These are phyloP conservation scores for Ciconia boyciana DNA, from an alignment of 2,113 vertebrate genomes.

Conservation along the genomic window DNA sequence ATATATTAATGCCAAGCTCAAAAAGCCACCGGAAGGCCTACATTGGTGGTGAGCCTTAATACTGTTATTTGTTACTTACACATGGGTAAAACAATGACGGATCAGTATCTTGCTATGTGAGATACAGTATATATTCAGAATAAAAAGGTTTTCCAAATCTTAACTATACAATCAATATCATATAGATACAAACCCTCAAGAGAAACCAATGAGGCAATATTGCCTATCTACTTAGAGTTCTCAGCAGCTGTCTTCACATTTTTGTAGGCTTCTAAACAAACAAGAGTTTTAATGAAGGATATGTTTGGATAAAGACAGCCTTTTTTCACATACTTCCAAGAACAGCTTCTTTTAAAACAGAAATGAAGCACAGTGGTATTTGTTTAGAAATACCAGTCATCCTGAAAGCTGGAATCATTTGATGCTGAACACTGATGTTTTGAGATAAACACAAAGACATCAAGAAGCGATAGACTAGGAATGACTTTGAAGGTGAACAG, in stretches of 20 bases:
- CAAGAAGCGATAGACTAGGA: neutral
- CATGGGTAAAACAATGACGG: neutral
- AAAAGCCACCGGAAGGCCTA: neutral
- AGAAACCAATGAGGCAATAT: neutral
- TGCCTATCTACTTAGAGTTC: neutral
- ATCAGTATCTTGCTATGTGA: neutral
- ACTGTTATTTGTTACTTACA: neutral
- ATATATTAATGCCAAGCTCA: neutral
- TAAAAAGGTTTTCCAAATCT: neutral
- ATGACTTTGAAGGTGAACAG: neutral
- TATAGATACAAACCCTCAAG: neutral
- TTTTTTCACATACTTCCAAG: neutral
- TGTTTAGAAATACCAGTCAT: neutral
- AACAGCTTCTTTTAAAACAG: neutral
- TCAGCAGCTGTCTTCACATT: neutral
- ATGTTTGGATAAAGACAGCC: neutral
- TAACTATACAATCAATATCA: neutral
- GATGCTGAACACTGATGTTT: neutral
- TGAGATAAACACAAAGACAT: neutral
- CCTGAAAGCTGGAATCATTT: neutral
- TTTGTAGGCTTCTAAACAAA: neutral
- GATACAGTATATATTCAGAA: neutral
- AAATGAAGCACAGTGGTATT: neutral
- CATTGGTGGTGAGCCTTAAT: neutral
- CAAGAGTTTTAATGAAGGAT: neutral